Evolutionary conservation across 2,888 invertebrate genomes (phyloP), one percentile per base, ranked within the genome.

Genomic region (Corythucha ciliata): DNA sequence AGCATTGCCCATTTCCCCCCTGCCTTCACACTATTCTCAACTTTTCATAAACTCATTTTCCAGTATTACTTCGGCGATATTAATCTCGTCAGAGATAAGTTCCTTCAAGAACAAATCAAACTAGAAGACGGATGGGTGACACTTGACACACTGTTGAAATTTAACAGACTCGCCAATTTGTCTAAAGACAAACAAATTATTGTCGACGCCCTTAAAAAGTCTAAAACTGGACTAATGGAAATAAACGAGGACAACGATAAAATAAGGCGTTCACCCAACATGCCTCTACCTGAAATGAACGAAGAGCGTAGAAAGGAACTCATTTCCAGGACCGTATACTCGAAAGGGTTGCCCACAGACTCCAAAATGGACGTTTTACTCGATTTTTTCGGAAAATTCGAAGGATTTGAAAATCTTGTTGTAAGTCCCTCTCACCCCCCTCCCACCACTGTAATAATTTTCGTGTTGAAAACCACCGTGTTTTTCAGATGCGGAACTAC

Each of bases 101-200:
- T 96, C 67, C 72, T 98, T n/a, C 78, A 81, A 61, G 86, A 87
- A 55, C 83, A 92, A 70, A 78, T 86, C 1, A 79, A 79, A 60
- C 73, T 86, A 57, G 86, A 91, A 59, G 86, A 92, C 48, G 96
- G 89, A 2, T 91, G 97, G 97, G 78, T 98, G 18, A 78, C 88
- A 0, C 67, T 97, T 39, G 79, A 82, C 0, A 78, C 85, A 0
- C 76, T 98, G 69, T 70, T 86, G 40, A 90, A 81, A 53, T 98
- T 97, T 68, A 92, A 94, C 68, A 77, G 94, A 20, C 74, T 97
- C 20, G 76, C 83, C 0, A 71, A 76, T 26, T 66, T 96, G 12
- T 76, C 80, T 1, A 76, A 71, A 1, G 86, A 93, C 61, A 59
- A 70, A 0, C 74, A 77, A 24, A 73, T 79, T 0, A 89, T 97